These are phyloP conservation scores for Stichodactyla helianthus DNA, from an alignment of 64 coral and sea anemone species.

Conservation along the genomic window DNA sequence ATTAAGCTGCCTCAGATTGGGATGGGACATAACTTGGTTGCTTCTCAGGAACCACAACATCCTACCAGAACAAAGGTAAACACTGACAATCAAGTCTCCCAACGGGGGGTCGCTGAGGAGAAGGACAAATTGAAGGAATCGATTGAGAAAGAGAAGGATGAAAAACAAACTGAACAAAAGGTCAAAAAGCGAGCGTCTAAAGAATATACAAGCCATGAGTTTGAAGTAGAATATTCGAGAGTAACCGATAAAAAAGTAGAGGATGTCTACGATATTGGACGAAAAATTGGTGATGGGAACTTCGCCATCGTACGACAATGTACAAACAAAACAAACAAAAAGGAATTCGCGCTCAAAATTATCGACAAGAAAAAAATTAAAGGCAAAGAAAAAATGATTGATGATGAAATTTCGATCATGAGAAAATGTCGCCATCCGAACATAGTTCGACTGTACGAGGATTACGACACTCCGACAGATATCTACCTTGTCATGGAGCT, in stretches of 20 bases:
- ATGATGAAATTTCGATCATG: conserved; percentile 94
- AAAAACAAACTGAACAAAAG: neutral
- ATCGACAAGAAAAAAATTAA: conserved; percentile 86
- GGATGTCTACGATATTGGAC: conserved; percentile 79
- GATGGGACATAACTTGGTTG: conserved; percentile 37
- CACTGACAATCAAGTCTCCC: neutral
- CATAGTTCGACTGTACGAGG: conserved; percentile 83
- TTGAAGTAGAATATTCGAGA: conserved; percentile 54
- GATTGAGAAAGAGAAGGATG: neutral
- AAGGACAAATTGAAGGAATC: neutral
- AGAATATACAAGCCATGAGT: neutral
- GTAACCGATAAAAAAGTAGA: conserved; percentile 74
- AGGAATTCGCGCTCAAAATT: conserved; percentile 90
- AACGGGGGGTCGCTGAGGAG: neutral
- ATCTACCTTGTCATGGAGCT: conserved; percentile 93
- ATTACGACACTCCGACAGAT: conserved; percentile 62
- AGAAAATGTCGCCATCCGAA: conserved; percentile 82
- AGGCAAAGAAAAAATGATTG: conserved; percentile 94
- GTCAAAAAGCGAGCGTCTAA: conserved; percentile 20
- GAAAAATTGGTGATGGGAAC: conserved; percentile 91
- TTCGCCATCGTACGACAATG: conserved; percentile 87
- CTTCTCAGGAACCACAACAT: neutral
- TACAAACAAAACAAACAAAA: conserved; percentile 72
- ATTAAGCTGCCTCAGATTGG: conserved; percentile 47
- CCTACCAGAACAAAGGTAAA: neutral